Base-by-base conservation (phyloP, 1,140 invertebrate species). In the Thereuonema tuberculata region DNA sequence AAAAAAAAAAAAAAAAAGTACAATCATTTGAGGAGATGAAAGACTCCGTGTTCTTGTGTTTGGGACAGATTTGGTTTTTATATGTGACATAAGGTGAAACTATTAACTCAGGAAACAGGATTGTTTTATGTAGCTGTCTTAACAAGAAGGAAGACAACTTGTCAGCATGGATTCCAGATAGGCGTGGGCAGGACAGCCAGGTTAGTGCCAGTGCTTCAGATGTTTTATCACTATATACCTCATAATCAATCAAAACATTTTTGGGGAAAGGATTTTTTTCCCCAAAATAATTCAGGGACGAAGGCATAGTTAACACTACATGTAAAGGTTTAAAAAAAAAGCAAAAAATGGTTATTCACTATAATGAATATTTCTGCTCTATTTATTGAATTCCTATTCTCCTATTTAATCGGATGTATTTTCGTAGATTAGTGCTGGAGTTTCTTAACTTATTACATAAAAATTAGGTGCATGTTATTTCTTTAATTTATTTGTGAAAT, bases 281-380 rank as follows among this genome's bases (percentile, higher is more conserved):
- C 21, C 48, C 48, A 50, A 20, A 50, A 50, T 50, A 50, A 9
- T 50, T 50, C 48, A 50, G 48, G 48, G 48, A 50, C n/a, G 37
- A 43, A 12, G n/a, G n/a, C 37, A n/a, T 12, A 43, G n/a, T 9
- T 43, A 9, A 43, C 9, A 43, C 37, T 43, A n/a, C 37, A 43
- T 43, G 37, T 43, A 43, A 43, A n/a, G n/a, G n/a, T n/a, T n/a
- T n/a, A 43, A 43, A 43, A 43, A 43, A 43, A 43, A 43, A 12
- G 9, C n/a, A 43, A 12, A n/a, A n/a, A 9, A 43, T 43, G n/a
- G n/a, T n/a, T 43, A 43, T 12, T 12, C n/a, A 43, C 9, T 9
- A 43, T 43, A n/a, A 43, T 12, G 37, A 12, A n/a, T 43, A n/a
- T n/a, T n/a, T n/a, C n/a, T n/a, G n/a, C n/a, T 43, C 37, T 43